Conservation (phyloP, 2,113 vertebrate species). For the Amblyornis subalaris region DNA sequence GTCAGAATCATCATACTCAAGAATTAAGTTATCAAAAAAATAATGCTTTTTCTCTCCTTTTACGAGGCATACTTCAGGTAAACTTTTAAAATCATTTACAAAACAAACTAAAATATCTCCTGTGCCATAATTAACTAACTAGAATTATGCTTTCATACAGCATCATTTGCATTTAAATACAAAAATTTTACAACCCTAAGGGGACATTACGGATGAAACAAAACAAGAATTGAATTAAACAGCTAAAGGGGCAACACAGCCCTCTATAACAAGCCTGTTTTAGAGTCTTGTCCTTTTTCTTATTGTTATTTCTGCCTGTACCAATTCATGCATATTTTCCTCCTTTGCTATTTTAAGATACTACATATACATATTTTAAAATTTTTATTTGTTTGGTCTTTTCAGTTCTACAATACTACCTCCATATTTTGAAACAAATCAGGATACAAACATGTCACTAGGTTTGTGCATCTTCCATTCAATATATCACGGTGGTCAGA, state of each 20-base stretch:
- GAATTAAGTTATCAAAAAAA: background rate
- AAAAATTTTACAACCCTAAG: conserved; percentile 16
- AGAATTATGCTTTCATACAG: conserved; percentile 13
- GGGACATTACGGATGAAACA: background rate
- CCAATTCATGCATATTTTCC: background rate
- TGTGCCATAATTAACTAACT: conserved; percentile 29
- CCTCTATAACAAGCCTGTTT: background rate
- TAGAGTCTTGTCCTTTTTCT: background rate
- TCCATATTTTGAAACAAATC: background rate
- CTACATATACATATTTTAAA: background rate
- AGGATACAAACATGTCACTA: background rate
- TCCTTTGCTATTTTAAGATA: background rate
- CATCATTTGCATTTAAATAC: conserved; percentile 51
- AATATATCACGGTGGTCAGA: background rate
- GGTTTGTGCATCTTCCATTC: background rate
- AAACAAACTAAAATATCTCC: conserved; percentile 32
- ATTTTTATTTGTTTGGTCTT: background rate
- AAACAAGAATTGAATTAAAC: conserved; percentile 23
- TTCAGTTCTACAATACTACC: background rate
- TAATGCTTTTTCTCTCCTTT: background rate
- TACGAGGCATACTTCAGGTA: background rate
- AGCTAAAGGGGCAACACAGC: background rate
- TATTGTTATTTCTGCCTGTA: background rate
- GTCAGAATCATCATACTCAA: background rate
- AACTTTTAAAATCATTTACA: conserved; percentile 24